These are phyloP conservation scores for Oconnorella tubifera DNA, from an alignment of 2,888 invertebrate species.

Conservation along the genomic window DNA sequence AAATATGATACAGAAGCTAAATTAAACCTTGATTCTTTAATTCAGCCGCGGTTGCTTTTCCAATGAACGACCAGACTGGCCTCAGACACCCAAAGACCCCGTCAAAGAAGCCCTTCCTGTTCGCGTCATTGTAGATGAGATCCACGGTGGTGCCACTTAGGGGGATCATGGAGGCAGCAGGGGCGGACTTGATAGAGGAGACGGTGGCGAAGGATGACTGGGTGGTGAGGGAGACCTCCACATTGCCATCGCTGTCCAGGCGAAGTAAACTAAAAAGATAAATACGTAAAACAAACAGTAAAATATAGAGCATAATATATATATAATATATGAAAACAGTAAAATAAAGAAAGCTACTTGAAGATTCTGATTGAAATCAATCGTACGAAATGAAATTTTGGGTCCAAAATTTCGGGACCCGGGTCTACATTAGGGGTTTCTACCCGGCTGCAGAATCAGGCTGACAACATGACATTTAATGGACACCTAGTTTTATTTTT, in stretches of 20 bases:
- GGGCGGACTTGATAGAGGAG: slow-evolving; percentile 41
- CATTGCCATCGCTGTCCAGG: slow-evolving; percentile 14
- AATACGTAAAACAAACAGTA: no score
- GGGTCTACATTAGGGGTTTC: no score
- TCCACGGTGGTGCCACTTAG: slow-evolving; percentile 41
- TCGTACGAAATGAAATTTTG: no score
- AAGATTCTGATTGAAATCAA: no score
- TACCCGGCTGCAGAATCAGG: no score
- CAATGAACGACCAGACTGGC: slow-evolving; percentile 79
- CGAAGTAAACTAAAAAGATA: slow-evolving; percentile 6
- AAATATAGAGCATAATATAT: no score
- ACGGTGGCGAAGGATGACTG: slow-evolving; percentile 21
- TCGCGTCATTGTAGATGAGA: slow-evolving; percentile 38
- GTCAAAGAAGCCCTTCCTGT: slow-evolving; percentile 47
- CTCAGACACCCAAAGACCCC: slow-evolving; percentile 83
- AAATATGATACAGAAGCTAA: no score
- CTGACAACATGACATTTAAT: no score
- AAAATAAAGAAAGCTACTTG: no score
- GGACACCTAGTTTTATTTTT: no score
- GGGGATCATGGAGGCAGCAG: slow-evolving; percentile 44
- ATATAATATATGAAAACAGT: no score
- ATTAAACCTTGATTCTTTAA: slow-evolving; percentile 33
- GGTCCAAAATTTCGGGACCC: no score
- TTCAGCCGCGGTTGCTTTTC: slow-evolving; percentile 59
- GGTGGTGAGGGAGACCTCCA: slow-evolving; percentile 13